Conservation (phyloP, 2,797 vertebrate species). For the Lepilemur ruficaudatus region DNA sequence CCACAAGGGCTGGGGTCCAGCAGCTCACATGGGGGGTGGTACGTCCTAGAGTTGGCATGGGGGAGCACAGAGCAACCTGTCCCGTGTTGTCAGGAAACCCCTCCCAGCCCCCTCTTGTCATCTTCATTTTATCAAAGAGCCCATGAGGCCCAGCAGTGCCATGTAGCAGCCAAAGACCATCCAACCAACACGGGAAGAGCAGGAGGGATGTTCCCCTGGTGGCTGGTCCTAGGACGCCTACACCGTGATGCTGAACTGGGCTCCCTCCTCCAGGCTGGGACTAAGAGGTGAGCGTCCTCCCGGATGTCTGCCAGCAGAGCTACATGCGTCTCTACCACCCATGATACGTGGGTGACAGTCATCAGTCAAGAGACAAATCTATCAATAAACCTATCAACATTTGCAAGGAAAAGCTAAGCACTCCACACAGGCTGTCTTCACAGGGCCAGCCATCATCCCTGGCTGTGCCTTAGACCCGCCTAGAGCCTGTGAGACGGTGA, state of each 20-base stretch:
- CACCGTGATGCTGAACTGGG: accelerated
- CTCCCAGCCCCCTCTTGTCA: accelerated
- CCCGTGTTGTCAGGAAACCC: accelerated
- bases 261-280: accelerated
- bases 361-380: background rate
- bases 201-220: accelerated
- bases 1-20: too few relatives aligned
- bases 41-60: background rate
- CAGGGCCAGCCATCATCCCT: background rate
- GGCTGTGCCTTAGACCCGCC: too few relatives aligned
- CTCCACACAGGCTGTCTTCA: accelerated
- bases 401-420: background rate
- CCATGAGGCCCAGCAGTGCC: background rate
- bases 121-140: background rate
- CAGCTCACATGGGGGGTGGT: accelerated
- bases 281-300: accelerated
- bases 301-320: background rate
- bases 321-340: accelerated
- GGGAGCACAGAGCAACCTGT: too few relatives aligned
- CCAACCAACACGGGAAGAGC: accelerated
- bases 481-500: accelerated
- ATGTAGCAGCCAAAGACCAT: too few relatives aligned
- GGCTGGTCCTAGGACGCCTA: accelerated
- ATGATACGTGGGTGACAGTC: accelerated
- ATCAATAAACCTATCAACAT: background rate